A percentile compares a stretch with the other conserved stretches of the same genome.
Conservation (phyloP, 2,113 vertebrate species). For the Podilymbus podiceps region DNA sequence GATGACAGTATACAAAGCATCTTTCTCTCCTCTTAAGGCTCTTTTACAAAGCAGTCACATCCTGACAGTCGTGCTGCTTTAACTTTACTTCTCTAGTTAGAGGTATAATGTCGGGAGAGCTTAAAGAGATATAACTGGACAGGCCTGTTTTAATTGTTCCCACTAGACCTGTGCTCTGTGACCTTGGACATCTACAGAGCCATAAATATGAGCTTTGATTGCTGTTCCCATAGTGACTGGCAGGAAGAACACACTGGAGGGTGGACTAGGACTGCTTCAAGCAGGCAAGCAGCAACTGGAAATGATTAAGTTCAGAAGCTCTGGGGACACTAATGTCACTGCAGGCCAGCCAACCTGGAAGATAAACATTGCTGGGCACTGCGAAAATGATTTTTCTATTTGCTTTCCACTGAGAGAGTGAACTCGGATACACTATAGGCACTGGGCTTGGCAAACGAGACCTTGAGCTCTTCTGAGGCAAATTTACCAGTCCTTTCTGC, state of each 20-base stretch:
- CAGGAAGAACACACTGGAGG: slow-evolving; percentile 43
- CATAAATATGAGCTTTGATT: slow-evolving; percentile 62
- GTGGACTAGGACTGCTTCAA: slow-evolving; percentile 12
- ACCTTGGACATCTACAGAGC: slow-evolving; percentile 41
- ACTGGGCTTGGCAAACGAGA: not conserved
- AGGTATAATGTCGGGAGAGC: slow-evolving; percentile 28
- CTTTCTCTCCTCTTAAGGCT: not conserved
- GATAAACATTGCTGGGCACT: slow-evolving; percentile 45
- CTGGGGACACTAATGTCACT: slow-evolving; percentile 55
- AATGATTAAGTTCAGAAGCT: slow-evolving; percentile 61
- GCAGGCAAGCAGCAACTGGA: slow-evolving; percentile 52
- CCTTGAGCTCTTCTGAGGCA: not conserved
- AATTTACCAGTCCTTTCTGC: not conserved
- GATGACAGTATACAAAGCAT: not conserved
- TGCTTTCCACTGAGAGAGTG: slow-evolving; percentile 24
- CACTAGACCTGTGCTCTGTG: slow-evolving; percentile 27
- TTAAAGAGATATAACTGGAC: slow-evolving; percentile 50
- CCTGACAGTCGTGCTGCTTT: slow-evolving; percentile 53
- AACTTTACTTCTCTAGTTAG: slow-evolving; percentile 54
- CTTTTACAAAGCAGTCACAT: slow-evolving; percentile 23
- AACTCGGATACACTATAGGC: not conserved
- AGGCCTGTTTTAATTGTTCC: slow-evolving; percentile 62
- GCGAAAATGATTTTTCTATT: slow-evolving; percentile 44
- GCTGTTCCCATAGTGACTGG: slow-evolving; percentile 67
- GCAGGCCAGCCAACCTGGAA: slow-evolving; percentile 45